These are phyloP conservation scores for Galagoides demidoff DNA, from an alignment of 2,797 vertebrate genomes.

Conservation along the genomic window DNA sequence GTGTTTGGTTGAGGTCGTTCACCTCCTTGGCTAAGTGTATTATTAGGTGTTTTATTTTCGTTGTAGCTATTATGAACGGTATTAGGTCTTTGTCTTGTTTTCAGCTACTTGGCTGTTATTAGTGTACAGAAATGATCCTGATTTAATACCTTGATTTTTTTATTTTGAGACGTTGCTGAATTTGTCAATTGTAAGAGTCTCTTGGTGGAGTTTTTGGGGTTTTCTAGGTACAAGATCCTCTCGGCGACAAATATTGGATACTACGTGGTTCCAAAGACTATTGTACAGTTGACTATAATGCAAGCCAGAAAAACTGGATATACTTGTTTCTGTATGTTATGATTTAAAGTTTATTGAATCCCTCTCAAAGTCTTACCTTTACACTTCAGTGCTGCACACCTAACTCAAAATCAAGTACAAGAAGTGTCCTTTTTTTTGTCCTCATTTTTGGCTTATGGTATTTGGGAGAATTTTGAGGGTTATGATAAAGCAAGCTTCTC, in stretches of 20 bases:
- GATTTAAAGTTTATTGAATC: not conserved
- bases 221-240: not conserved
- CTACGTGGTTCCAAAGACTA: fast-evolving
- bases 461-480: fast-evolving
- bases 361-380: not conserved
- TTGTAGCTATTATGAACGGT: not conserved
- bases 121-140: not conserved
- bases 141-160: not conserved
- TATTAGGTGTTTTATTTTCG: not conserved
- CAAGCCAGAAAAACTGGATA: fast-evolving
- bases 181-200: not conserved
- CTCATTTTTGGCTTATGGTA: not conserved
- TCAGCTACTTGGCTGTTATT: not conserved
- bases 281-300: fast-evolving
- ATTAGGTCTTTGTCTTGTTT: not conserved
- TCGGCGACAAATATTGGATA: not conserved
- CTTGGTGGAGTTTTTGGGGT: not conserved
- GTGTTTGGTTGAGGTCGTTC: not conserved
- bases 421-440: not conserved
- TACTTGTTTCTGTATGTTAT: not conserved
- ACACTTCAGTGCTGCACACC: fast-evolving
- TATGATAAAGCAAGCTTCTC: fast-evolving
- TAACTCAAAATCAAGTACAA: not conserved
- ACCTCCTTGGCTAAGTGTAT: not conserved
- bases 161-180: not conserved